phyloP scores from a whole-genome alignment of 2,113 vertebrate species.

The Arvicanthis niloticus region DNA sequence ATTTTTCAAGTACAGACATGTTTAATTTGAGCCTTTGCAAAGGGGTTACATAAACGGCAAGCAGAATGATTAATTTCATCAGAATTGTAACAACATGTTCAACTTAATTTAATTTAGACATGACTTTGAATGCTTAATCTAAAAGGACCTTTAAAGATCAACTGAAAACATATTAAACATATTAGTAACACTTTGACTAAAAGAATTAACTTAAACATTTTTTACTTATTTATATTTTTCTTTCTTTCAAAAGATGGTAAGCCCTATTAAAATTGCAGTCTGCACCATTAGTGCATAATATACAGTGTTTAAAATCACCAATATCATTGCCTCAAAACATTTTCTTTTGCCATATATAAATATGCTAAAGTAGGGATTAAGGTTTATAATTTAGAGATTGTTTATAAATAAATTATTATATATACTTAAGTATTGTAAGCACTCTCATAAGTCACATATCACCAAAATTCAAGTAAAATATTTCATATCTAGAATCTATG shows the following conservation, averaged over 20 bases:
- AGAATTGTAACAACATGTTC: conserved; percentile 60
- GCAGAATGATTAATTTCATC: conserved; percentile 67
- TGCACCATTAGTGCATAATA: neutral
- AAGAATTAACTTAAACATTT: neutral
- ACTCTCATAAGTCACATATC: neutral
- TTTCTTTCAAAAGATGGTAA: neutral
- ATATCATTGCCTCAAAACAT: neutral
- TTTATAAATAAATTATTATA: neutral
- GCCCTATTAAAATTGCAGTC: conserved; percentile 3
- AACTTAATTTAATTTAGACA: conserved; percentile 67
- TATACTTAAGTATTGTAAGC: conserved; percentile 8
- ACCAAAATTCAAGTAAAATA: neutral
- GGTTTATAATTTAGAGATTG: neutral
- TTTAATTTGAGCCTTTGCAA: conserved; percentile 65
- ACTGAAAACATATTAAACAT: conserved; percentile 32
- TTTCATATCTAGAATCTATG: neutral
- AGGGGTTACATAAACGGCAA: conserved; percentile 61
- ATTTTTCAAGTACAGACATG: conserved; percentile 44
- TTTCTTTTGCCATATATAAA: conserved; percentile 9
- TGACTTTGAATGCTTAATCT: conserved; percentile 63
- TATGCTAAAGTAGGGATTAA: neutral
- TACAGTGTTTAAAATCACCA: neutral
- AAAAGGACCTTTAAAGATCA: conserved; percentile 40
- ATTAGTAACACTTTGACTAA: conserved; percentile 35
- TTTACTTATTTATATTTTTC: neutral